Percentiles rank a stretch among this genome's conserved stretches.
Conservation (phyloP, 2,888 invertebrate genomes). For the Gnatocerus cornutus region DNA sequence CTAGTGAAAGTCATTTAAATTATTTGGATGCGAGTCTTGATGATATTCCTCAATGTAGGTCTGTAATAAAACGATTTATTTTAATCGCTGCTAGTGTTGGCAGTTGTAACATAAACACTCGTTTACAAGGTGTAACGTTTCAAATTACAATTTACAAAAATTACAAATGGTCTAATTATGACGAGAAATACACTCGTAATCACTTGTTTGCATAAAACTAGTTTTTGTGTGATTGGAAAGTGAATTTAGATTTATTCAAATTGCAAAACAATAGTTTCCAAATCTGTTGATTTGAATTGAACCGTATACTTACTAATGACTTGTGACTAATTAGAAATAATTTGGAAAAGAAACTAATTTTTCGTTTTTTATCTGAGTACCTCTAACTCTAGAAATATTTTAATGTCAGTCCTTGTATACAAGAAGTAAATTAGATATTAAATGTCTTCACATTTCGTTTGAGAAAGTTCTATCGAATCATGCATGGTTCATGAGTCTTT, state of each 20-base stretch:
- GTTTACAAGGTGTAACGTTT: background rate
- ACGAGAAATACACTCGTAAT: background rate
- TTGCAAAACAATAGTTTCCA: conserved; percentile 34
- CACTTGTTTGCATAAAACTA: background rate
- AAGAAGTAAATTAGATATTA: no score
- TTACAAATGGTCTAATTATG: background rate
- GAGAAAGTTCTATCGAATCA: no score
- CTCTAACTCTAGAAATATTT: no score
- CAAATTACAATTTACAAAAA: background rate
- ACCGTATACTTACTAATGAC: conserved; percentile 15
- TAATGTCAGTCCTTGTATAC: no score
- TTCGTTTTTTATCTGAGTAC: no score
- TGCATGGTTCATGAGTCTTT: no score
- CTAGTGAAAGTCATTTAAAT: no score
- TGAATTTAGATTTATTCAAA: conserved; percentile 26
- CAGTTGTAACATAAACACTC: background rate
- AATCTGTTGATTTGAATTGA: conserved; percentile 18
- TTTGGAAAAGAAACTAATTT: no score
- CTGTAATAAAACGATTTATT: conserved; percentile 4
- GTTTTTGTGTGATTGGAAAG: conserved; percentile 16
- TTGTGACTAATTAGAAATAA: background rate
- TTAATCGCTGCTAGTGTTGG: background rate
- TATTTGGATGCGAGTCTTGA: no score
- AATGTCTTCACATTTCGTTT: no score
- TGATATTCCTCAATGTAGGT: no score